Conservation (phyloP, 53 echinoderm and acorn worm genomes). For the Hippasteria phrygiana region DNA sequence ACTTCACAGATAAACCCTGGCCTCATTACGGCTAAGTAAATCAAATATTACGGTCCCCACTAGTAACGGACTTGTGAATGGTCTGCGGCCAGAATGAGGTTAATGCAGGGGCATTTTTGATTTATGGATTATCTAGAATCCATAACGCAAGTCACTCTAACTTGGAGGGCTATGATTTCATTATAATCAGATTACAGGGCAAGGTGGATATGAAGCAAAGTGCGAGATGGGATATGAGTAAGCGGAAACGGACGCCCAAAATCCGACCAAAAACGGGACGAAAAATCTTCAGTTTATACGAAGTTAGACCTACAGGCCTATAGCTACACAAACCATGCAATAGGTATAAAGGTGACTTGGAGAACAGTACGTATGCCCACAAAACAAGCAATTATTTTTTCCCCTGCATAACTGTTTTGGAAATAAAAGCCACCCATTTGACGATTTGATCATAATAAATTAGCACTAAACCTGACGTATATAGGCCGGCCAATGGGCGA, state of each 20-base stretch:
- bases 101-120: neutral
- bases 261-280: neutral
- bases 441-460: slow-evolving; percentile 58
- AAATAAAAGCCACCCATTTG: slow-evolving; percentile 56
- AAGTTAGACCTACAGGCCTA: too few species aligned
- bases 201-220: neutral
- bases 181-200: neutral
- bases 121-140: neutral
- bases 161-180: neutral
- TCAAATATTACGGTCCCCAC: neutral
- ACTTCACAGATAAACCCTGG: slow-evolving; percentile 4
- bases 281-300: neutral
- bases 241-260: neutral
- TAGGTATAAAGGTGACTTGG: neutral
- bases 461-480: slow-evolving; percentile 50
- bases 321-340: neutral
- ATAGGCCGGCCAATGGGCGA: slow-evolving; percentile 58
- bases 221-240: neutral
- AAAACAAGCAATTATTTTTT: slow-evolving; percentile 14
- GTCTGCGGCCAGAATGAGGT: neutral
- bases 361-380: too few species aligned
- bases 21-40: slow-evolving; percentile 24
- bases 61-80: neutral
- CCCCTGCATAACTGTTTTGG: slow-evolving; percentile 6
- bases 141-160: neutral